Base-by-base conservation (phyloP, 2,888 invertebrate genomes). In the Netelia fuscicornis region DNA sequence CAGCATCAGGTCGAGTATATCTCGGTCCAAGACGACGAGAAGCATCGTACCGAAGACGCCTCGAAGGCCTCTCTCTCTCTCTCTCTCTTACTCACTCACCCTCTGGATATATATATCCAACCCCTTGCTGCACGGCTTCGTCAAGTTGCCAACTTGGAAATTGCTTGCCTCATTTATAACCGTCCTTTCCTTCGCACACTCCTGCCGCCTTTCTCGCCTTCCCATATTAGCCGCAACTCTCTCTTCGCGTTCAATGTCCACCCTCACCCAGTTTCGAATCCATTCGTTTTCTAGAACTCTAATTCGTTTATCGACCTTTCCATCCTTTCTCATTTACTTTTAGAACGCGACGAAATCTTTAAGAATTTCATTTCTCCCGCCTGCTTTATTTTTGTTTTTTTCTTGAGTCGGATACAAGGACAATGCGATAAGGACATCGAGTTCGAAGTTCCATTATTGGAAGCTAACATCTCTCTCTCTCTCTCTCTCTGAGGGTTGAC, bases 141-240 rank as follows among this genome's bases (percentile, higher is more conserved):
- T 91, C 90, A 89, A 90, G 88, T 89, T 91, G 89, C 89, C 89
- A 91, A 91, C 91, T 92, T 92, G 91, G 90, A 92, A 92, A 92
- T 92, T 92, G 90, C 91, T 92, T 90, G 88, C 90, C 90, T 92
- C 92, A 90, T 92, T 92, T 91, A 92, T 92, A 92, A 92, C 90
- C 90, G 52, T 74, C 80, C 74, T 52, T 17, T 75, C 42, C 77
- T 78, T 60, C 17, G 42, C 48, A 44, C 70, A 64, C 58, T 70
- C 71, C 74, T 68, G 42, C 52, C 65, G 42, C 68, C 60, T 48
- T 76, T 67, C 72, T 72, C 64, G 37, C 71, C 74, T 64, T 30
- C 56, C 20, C n/a, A 10, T 52, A 11, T 62, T 70, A 48, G 65
- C 83, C 64, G 11, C 37, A 9, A 52, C 13, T 54, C 54, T 54